Conservation (phyloP, 2,888 invertebrate species). For the Enoplolaimus lenunculus region DNA sequence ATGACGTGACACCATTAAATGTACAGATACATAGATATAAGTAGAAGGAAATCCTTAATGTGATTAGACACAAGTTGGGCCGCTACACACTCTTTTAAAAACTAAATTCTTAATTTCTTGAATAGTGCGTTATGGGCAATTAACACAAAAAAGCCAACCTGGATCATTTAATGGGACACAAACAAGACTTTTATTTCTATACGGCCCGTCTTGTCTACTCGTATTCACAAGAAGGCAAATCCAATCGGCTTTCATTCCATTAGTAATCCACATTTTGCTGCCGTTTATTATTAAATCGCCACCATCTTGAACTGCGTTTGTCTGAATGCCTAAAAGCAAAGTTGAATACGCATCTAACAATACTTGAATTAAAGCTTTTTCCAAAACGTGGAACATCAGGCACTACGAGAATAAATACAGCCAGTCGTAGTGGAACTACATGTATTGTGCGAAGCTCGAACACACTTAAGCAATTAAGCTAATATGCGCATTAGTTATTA, state of each 20-base stretch:
- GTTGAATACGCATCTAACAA: background rate
- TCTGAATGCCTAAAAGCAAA: constrained; percentile 42
- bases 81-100: too few species aligned
- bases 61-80: too few species aligned
- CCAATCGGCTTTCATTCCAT: constrained; percentile 50
- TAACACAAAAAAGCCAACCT: constrained; percentile 38
- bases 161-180: constrained; percentile 46
- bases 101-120: too few species aligned
- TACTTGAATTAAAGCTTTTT: background rate
- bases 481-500: too few species aligned
- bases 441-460: too few species aligned
- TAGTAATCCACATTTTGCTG: constrained; percentile 51
- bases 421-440: too few species aligned
- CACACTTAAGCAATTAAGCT: too few species aligned
- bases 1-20: too few species aligned
- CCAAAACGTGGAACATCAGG: background rate
- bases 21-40: too few species aligned
- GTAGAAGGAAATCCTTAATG: too few species aligned
- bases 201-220: constrained; percentile 40
- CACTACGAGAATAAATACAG: too few species aligned
- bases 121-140: too few species aligned
- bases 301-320: constrained; percentile 44
- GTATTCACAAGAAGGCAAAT: constrained; percentile 50
- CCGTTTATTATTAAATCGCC: constrained; percentile 49
- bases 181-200: constrained; percentile 49